Evolutionary conservation across 1,140 invertebrate genomes (phyloP).

Genomic region (Drosophila subobscura): DNA sequence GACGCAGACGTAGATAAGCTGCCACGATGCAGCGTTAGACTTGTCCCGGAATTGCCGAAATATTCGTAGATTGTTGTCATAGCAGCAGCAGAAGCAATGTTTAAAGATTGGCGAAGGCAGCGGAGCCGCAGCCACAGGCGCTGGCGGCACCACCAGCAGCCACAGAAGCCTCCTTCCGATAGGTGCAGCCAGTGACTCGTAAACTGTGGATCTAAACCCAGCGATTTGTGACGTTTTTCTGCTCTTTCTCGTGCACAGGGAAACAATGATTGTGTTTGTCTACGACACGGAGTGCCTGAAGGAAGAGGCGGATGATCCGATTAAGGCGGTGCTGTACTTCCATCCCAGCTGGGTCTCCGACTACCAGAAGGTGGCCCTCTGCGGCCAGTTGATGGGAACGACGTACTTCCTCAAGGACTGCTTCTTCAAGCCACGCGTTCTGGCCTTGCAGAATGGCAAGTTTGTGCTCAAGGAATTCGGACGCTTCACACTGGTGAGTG

Average conservation of each 20-base stretch:
- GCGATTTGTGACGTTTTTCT: background rate
- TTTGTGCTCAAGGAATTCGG: constrained; percentile 92
- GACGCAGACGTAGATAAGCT: constrained; percentile 47
- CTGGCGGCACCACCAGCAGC: constrained; percentile 53
- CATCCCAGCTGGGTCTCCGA: constrained; percentile 93
- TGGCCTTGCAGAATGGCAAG: constrained; percentile 92
- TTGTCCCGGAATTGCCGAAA: constrained; percentile 26
- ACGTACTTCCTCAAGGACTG: constrained; percentile 89
- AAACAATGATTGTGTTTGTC: constrained; percentile 94
- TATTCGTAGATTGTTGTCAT: background rate
- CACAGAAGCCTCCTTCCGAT: constrained; percentile 23
- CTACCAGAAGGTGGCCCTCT: constrained; percentile 90
- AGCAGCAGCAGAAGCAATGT: constrained; percentile 31
- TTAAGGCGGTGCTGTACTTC: constrained; percentile 93
- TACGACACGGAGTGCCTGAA: constrained; percentile 91
- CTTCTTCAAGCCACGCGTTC: constrained; percentile 89
- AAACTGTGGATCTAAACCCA: constrained; percentile 14
- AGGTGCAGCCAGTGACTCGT: constrained; percentile 39
- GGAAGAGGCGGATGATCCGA: constrained; percentile 93
- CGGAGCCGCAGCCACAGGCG: constrained; percentile 35
- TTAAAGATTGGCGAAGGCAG: constrained; percentile 60
- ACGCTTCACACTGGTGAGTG: constrained; percentile 89
- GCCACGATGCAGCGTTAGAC: constrained; percentile 41
- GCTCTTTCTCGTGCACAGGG: constrained; percentile 84
- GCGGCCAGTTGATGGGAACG: constrained; percentile 92